Base-by-base conservation (phyloP, 2,888 invertebrate species). In the Mesochorus sp. region DNA sequence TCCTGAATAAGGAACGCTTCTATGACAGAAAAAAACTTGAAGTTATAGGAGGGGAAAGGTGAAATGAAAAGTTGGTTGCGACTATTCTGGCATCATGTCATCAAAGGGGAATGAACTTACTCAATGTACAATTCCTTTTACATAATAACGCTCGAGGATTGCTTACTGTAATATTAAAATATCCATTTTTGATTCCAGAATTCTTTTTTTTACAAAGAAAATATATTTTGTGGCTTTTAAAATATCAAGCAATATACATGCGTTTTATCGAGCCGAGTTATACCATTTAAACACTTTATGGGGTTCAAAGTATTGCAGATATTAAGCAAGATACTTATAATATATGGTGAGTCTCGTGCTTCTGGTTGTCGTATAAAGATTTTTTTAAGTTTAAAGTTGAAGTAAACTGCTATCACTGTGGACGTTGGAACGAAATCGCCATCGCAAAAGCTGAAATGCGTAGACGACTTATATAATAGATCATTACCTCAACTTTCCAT, bases 401-500 rank as follows among this genome's bases (percentile, higher is more conserved):
- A 6, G 31, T 12, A 24, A 73, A 39, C 64, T 49, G 37, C 14
- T 42, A n/a, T 51, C 39, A n/a, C n/a, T n/a, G 53, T 51, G 28
- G 12, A 37, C 10, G 19, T 3, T 19, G 67, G 26, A 31, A 24
- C 14, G 24, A 49, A 6, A n/a, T 47, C 47, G 31, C 37, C 10
- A 14, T 19, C 8, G 24, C 42, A 19, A 8, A 17, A 28, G 47
- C 51, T 31, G 14, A 3, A 17, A 21, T 28, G 55, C 37, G 28
- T 26, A 31, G 24, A 55, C 49, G 37, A 14, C 14, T 44, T 70
- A 57, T n/a, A n/a, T 64, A 55, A 53, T 61, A 68, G 61, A 42
- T 75, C 67, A 51, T 75, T 68, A 75, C 53, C 42, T 49, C 37
- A 51, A 49, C 34, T 61, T 61, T 2, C 10, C 4, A 17, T 10